Percentiles rank a stretch among this genome's conserved stretches.
These are phyloP conservation scores for Morpho deidamia DNA, from an alignment of 2,888 invertebrate genomes.

Conservation along the genomic window DNA sequence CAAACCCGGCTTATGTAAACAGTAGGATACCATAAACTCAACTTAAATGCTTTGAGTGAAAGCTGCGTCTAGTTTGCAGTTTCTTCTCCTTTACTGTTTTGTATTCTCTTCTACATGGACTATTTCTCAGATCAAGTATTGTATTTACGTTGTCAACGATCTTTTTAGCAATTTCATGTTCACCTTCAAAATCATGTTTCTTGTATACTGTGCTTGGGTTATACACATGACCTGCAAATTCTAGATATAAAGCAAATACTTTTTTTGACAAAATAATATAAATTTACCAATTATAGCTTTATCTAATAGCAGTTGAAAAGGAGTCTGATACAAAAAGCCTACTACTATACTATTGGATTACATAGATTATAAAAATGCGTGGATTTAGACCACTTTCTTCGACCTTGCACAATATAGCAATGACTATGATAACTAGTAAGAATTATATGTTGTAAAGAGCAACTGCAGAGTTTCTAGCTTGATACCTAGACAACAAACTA, in stretches of 20 bases:
- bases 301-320: too few species aligned
- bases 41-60: conserved; percentile 66
- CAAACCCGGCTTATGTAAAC: conserved; percentile 9
- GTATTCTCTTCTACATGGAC: conserved; percentile 89
- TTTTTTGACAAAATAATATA: background rate
- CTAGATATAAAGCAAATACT: background rate
- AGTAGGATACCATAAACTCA: conserved; percentile 32
- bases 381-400: too few species aligned
- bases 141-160: conserved; percentile 93
- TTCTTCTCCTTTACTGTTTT: conserved; percentile 86
- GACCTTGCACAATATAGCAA: too few species aligned
- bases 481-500: too few species aligned
- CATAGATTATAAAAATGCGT: too few species aligned
- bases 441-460: too few species aligned
- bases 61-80: conserved; percentile 79
- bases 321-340: too few species aligned
- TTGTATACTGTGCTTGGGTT: conserved; percentile 82
- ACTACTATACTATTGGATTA: too few species aligned
- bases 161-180: conserved; percentile 85
- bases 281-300: background rate
- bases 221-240: conserved; percentile 46
- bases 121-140: conserved; percentile 89
- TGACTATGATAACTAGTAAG: too few species aligned
- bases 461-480: too few species aligned
- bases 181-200: conserved; percentile 92